These are phyloP conservation scores for Micromesistius poutassou DNA, from an alignment of 2,797 vertebrate species.

Conservation along the genomic window DNA sequence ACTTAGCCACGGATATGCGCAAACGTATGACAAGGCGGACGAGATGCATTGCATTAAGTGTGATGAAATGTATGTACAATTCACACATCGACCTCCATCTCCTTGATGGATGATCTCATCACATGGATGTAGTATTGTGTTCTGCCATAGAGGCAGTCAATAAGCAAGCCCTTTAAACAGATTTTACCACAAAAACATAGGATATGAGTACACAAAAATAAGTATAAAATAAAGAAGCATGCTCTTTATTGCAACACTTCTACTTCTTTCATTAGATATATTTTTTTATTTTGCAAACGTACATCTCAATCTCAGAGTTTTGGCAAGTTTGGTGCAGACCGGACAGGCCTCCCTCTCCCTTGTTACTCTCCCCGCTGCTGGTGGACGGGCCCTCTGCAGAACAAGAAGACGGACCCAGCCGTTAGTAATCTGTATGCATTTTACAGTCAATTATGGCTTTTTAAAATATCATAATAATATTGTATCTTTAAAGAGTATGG, in stretches of 20 bases:
- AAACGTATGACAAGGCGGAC: constrained; percentile 32
- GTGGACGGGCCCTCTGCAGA: constrained; percentile 89
- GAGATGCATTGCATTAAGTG: constrained; percentile 42
- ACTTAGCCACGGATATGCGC: constrained; percentile 18
- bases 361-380: constrained; percentile 86
- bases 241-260: no score
- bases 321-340: constrained; percentile 70
- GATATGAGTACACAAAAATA: background rate
- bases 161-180: constrained; percentile 9
- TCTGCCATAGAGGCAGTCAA: constrained; percentile 21
- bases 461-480: background rate
- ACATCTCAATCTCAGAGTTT: constrained; percentile 85
- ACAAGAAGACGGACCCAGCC: constrained; percentile 12
- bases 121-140: constrained; percentile 46
- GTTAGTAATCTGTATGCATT: background rate
- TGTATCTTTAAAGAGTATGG: background rate
- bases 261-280: background rate
- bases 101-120: constrained; percentile 83
- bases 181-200: background rate
- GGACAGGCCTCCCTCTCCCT: constrained; percentile 76
- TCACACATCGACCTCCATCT: constrained; percentile 55
- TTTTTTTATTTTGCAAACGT: constrained; percentile 55
- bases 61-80: constrained; percentile 51
- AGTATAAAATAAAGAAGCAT: background rate
- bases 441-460: background rate